These are phyloP conservation scores for Toxotes chatareus DNA, from an alignment of 2,113 vertebrate species.

Conservation along the genomic window DNA sequence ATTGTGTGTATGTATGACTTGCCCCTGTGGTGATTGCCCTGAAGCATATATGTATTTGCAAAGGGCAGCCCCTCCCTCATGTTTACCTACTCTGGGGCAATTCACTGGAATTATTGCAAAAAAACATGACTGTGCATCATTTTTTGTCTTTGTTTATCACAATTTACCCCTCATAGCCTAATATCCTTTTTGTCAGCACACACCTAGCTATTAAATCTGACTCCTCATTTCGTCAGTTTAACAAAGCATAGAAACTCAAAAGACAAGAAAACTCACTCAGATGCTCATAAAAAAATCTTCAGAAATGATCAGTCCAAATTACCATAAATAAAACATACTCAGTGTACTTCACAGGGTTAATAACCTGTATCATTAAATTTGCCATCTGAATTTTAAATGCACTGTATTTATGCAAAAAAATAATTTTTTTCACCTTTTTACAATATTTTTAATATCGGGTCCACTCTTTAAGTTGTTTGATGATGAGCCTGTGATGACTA, in stretches of 20 bases:
- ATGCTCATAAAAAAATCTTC: neutral
- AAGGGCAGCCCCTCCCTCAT: conserved; percentile 47
- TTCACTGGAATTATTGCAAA: conserved; percentile 24
- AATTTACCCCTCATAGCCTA: neutral
- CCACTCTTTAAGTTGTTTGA: neutral
- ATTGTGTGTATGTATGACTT: conserved; percentile 17
- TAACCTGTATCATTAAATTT: too few species aligned
- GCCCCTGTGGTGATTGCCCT: conserved; percentile 33
- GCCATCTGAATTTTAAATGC: too few species aligned
- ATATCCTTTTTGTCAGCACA: neutral
- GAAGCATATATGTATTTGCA: conserved; percentile 42
- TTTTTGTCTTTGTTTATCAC: neutral
- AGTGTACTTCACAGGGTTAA: too few species aligned
- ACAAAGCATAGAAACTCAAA: neutral
- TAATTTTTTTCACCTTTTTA: too few species aligned
- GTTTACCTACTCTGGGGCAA: conserved; percentile 46
- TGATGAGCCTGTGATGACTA: conserved; percentile 33
- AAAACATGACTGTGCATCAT: neutral
- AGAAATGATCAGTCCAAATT: neutral
- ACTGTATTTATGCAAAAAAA: too few species aligned
- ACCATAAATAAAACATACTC: too few species aligned
- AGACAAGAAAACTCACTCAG: neutral
- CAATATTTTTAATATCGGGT: too few species aligned
- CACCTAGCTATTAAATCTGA: neutral
- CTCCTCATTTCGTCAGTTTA: neutral